Percentiles rank a stretch among this genome's conserved stretches.
These are phyloP conservation scores for Mesorhabditis sp. DNA, from an alignment of 2,888 invertebrate species.

Conservation along the genomic window DNA sequence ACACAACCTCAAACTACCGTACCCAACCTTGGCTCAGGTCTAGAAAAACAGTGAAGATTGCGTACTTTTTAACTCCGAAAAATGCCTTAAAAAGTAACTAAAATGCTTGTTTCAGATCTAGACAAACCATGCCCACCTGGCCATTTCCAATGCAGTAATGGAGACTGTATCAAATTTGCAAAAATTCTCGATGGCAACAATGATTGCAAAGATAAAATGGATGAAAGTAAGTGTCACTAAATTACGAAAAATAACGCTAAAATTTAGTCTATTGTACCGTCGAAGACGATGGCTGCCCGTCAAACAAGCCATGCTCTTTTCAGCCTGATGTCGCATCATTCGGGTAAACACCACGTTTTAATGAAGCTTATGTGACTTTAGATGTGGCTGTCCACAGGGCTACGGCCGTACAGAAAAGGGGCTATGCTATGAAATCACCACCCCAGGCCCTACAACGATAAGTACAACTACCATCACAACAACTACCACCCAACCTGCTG, in stretches of 20 bases:
- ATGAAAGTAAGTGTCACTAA: constrained; percentile 25
- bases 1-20: background rate
- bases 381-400: constrained; percentile 33
- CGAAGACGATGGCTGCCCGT: constrained; percentile 21
- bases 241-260: background rate
- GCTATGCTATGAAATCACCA: constrained; percentile 17
- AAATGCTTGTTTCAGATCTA: background rate
- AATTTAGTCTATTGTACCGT: constrained; percentile 24
- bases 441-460: background rate
- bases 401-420: constrained; percentile 18
- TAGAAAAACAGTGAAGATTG: background rate
- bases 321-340: constrained; percentile 36
- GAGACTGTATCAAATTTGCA: constrained; percentile 31
- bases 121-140: constrained; percentile 24
- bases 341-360: constrained; percentile 29
- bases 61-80: background rate
- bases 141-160: constrained; percentile 36
- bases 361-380: constrained; percentile 34
- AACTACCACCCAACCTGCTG: background rate
- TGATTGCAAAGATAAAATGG: constrained; percentile 34
- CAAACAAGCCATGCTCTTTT: constrained; percentile 30
- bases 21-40: background rate
- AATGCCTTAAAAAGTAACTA: too few relatives aligned
- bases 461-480: background rate
- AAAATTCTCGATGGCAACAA: constrained; percentile 35